Evolutionary conservation across 2,888 invertebrate species (phyloP).

Genomic region (Yponomeuta cagnagella): DNA sequence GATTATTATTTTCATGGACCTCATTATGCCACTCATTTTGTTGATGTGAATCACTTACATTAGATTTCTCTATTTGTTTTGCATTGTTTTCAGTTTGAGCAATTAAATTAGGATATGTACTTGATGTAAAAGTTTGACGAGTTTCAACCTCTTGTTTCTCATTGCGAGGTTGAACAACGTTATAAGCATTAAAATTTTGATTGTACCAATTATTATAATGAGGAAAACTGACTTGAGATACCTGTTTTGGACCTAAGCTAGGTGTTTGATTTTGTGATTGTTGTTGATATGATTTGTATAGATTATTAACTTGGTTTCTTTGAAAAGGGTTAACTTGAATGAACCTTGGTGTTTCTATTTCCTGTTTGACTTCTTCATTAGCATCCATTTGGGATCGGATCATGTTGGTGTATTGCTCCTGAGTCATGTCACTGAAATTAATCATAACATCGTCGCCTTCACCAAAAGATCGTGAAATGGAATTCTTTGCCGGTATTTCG

Average conservation of each 20-base stretch:
- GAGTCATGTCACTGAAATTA: constrained; percentile 63
- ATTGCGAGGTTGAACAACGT: background rate
- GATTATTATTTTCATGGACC: background rate
- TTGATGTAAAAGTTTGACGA: constrained; percentile 13
- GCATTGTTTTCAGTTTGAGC: background rate
- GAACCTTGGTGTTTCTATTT: background rate
- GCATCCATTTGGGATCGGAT: constrained; percentile 46
- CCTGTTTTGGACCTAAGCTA: background rate
- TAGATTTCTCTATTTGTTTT: background rate
- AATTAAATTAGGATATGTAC: background rate
- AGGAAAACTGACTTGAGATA: background rate
- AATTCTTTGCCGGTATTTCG: constrained; percentile 41
- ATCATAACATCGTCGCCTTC: constrained; percentile 60
- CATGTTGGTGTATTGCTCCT: constrained; percentile 59
- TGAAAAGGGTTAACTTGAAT: background rate
- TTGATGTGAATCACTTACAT: background rate
- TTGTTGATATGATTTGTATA: background rate
- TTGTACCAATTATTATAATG: constrained; percentile 11
- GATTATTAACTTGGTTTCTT: background rate
- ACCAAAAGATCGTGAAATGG: constrained; percentile 61
- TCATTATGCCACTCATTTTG: background rate
- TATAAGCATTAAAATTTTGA: background rate
- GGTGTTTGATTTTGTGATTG: background rate
- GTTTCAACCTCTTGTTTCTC: background rate
- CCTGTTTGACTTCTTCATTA: constrained; percentile 22